A percentile compares a stretch with the other conserved stretches of the same genome.
Evolutionary conservation across 2,888 invertebrate species (phyloP).

Genomic region (Trachelus stipa): DNA sequence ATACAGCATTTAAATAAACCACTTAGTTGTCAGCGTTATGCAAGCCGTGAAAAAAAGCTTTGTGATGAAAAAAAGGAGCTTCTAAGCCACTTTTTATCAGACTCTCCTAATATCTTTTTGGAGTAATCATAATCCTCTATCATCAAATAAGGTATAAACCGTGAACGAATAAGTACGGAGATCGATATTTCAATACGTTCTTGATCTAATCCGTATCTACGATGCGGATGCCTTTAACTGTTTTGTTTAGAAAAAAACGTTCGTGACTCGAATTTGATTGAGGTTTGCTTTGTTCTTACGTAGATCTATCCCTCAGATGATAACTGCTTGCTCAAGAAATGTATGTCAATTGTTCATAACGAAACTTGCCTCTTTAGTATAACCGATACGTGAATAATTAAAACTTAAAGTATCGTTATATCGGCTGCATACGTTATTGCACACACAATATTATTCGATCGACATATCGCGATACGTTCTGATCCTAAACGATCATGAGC

Average conservation of each 20-base stretch:
- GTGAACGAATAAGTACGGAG: constrained; percentile 20
- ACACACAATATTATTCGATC: constrained; percentile 32
- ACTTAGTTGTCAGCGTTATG: constrained; percentile 14
- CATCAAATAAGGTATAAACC: background rate
- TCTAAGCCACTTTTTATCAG: background rate
- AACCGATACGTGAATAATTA: background rate
- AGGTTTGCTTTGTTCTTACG: constrained; percentile 2
- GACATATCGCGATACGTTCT: constrained; percentile 15
- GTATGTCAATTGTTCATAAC: background rate
- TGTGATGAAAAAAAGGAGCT: background rate
- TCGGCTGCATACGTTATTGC: constrained; percentile 36
- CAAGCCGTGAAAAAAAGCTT: background rate
- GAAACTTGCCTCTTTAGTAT: background rate
- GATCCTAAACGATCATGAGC: constrained; percentile 20
- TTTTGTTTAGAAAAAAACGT: constrained; percentile 22
- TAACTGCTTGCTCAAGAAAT: background rate
- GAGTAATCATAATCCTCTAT: background rate
- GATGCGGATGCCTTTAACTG: constrained; percentile 20
- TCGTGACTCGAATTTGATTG: constrained; percentile 7
- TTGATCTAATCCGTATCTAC: constrained; percentile 9
- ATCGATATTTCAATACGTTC: constrained; percentile 17
- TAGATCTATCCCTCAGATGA: background rate
- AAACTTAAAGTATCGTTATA: constrained; percentile 18
- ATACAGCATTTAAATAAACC: constrained; percentile 37
- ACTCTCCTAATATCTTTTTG: background rate